Evolutionary conservation across 2,888 invertebrate genomes (phyloP), one percentile per base, ranked within the genome.

Genomic region (Notocelia uddmanniana): DNA sequence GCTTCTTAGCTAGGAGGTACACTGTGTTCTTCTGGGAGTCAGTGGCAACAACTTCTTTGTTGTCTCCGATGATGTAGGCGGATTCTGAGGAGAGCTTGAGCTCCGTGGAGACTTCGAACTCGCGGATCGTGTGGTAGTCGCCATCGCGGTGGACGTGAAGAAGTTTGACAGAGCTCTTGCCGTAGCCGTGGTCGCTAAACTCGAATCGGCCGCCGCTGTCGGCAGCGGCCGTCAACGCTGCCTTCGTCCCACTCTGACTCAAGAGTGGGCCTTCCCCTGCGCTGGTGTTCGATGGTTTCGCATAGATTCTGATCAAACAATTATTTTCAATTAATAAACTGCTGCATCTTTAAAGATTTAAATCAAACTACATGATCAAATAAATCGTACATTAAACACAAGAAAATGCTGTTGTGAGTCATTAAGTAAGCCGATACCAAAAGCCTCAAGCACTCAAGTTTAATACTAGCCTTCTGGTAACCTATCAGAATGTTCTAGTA

Each of bases 11-110:
- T 77, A 97, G 85, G 50, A 97, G 87, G 83, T 97, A 97, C 48
- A 97, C 96, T 0, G 97, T 97, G 83, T 97, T 97, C 89, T 97
- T 97, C 85, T 97, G 97, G 0, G 97, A 96, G 82, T 97, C 97
- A 0, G 97, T 97, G 13, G 97, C 97, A 19, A 97, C 96, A 74
- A 97, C 96, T 81, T 97, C 96, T 64, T 95, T 95, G 83, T 97
- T 97, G 87, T 97, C 96, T n/a, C 96, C 96, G 75, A 94, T 83
- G 0, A 96, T 88, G 86, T 97, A 97, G 76, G 97, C 97, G 76
- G 95, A 95, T 81, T 96, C 95, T 3, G 95, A 95, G 74, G 95
- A 94, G 68, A 97, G 89, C 77, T 96, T 96, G 59, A 97, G 90
- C 78, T 96, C 96, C 0, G 96, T 97, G 79, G 95, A 90, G 68